These are phyloP conservation scores for Amazona vittata DNA, from an alignment of 2,113 vertebrate genomes.

Conservation along the genomic window DNA sequence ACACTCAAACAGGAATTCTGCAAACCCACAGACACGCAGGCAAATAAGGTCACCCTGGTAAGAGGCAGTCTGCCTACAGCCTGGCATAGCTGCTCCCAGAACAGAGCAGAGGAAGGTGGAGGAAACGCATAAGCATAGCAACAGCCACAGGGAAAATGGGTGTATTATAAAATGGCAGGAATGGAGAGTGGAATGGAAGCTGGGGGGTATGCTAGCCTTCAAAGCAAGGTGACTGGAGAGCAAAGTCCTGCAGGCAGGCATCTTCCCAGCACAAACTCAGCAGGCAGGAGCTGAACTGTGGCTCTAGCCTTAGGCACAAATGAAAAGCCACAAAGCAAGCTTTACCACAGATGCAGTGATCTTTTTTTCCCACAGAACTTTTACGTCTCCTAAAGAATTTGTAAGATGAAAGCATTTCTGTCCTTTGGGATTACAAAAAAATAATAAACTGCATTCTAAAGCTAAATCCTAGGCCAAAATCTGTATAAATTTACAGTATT, in stretches of 20 bases:
- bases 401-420: neutral
- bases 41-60: neutral
- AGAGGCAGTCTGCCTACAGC: neutral
- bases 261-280: neutral
- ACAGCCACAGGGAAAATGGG: neutral
- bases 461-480: neutral
- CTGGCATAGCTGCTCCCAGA: neutral
- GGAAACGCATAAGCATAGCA: neutral
- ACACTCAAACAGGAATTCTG: constrained; percentile 86
- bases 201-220: neutral
- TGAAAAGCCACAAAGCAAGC: neutral
- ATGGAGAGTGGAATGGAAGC: neutral
- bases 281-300: neutral
- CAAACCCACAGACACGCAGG: neutral
- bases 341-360: neutral
- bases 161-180: neutral
- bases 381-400: neutral
- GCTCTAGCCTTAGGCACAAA: neutral
- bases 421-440: neutral
- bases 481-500: neutral
- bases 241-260: neutral
- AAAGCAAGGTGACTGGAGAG: constrained; percentile 13
- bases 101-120: neutral
- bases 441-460: neutral
- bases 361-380: neutral